Percentiles rank a stretch among this genome's conserved stretches.
Evolutionary conservation across 2,113 vertebrate species (phyloP).

Genomic region (Mus spicilegus): DNA sequence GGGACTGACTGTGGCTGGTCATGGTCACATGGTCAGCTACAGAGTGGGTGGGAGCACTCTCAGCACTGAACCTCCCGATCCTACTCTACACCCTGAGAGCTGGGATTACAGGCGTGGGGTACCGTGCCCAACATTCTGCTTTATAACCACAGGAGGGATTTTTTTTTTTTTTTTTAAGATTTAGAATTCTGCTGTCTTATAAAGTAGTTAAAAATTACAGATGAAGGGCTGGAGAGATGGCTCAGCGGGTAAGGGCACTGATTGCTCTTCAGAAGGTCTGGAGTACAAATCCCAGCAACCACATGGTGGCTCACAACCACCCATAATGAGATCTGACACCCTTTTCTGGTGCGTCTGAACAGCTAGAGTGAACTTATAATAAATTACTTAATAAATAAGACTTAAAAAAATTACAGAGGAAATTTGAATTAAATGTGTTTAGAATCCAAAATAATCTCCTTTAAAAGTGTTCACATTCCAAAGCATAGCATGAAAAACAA

Average conservation of each 20-base stretch:
- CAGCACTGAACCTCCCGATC: too few relatives aligned
- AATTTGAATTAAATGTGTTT: constrained; percentile 38
- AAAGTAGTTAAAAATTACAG: constrained; percentile 39
- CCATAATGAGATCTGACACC: too few relatives aligned
- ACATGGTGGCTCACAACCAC: too few relatives aligned
- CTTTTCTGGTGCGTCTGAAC: too few relatives aligned
- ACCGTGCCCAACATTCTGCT: background rate
- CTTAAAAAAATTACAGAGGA: constrained; percentile 1
- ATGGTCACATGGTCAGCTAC: background rate
- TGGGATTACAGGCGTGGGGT: background rate
- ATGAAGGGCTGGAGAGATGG: background rate
- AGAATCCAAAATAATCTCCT: constrained; percentile 13
- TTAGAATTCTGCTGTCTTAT: background rate
- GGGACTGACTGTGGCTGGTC: constrained; percentile 18
- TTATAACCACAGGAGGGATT: background rate
- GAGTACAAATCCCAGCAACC: too few relatives aligned
- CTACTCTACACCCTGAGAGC: background rate
- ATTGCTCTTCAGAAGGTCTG: too few relatives aligned
- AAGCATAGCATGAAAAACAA: constrained; percentile 44
- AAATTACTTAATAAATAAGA: too few relatives aligned
- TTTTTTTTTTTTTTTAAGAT: background rate
- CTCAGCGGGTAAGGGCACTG: too few relatives aligned
- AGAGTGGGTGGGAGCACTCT: background rate
- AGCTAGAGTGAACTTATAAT: too few relatives aligned
- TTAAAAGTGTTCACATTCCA: constrained; percentile 25